phyloP scores from a whole-genome alignment of 2,113 vertebrate genomes.

The Corythornis vintsioides region DNA sequence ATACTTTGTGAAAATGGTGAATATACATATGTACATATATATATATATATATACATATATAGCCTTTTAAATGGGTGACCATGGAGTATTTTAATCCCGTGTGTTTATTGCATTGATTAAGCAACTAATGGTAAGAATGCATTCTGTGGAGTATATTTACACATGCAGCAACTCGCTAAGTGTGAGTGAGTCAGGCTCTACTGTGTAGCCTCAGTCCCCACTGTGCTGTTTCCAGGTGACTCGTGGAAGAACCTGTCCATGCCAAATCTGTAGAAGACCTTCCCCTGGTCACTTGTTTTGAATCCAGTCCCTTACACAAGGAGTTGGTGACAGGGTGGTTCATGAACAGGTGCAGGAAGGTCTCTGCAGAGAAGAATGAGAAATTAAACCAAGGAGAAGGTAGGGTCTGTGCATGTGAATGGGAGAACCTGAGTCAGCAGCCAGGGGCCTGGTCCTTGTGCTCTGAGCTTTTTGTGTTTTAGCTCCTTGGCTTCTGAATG shows the following conservation, averaged over 20 bases:
- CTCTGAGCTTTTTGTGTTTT: neutral
- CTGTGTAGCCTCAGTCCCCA: neutral
- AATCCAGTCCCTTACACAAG: neutral
- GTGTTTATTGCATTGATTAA: neutral
- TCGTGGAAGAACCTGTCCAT: fast-evolving
- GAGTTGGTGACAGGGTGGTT: neutral
- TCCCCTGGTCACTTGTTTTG: neutral
- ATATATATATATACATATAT: no score
- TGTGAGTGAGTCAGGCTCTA: neutral
- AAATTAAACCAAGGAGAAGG: neutral
- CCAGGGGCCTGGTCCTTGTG: neutral
- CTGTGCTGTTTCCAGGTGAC: neutral
- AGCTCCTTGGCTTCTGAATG: neutral
- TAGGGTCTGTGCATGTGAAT: neutral
- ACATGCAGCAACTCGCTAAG: neutral
- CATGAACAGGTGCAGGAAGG: neutral
- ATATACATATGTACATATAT: neutral
- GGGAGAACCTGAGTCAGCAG: neutral
- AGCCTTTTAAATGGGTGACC: neutral
- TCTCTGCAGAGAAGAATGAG: neutral
- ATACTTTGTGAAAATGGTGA: neutral
- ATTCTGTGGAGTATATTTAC: neutral
- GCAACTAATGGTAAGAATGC: neutral
- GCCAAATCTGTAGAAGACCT: neutral
- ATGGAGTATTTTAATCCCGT: neutral